A percentile compares a stretch with the other conserved stretches of the same genome.
These are phyloP conservation scores for Ostrea denselamellosa DNA, from an alignment of 1,140 invertebrate genomes.

Conservation along the genomic window DNA sequence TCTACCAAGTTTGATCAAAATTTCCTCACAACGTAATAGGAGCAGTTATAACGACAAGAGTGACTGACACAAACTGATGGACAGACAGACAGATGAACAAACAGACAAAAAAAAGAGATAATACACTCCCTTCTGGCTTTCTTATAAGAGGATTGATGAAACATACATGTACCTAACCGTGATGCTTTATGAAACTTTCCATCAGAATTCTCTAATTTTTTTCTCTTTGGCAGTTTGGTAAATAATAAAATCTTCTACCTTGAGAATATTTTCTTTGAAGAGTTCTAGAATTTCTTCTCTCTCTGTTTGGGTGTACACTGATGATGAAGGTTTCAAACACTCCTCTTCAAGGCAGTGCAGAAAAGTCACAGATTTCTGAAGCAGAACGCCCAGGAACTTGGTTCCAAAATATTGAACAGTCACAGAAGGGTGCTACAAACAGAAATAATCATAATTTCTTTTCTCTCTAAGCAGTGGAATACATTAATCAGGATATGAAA, in stretches of 20 bases:
- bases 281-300: constrained; percentile 36
- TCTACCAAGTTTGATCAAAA: too few relatives aligned
- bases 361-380: constrained; percentile 10
- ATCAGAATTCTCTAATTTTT: too few relatives aligned
- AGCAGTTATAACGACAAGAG: too few relatives aligned
- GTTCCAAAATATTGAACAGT: neutral
- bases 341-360: constrained; percentile 38
- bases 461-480: neutral
- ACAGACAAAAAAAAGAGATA: too few relatives aligned
- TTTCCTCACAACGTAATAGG: too few relatives aligned
- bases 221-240: too few relatives aligned
- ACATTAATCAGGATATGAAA: neutral
- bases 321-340: neutral
- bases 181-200: neutral
- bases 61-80: too few relatives aligned
- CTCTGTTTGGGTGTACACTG: constrained; percentile 17
- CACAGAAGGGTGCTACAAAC: neutral
- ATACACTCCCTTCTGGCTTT: neutral
- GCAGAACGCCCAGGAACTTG: neutral
- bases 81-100: too few relatives aligned
- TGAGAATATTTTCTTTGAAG: constrained; percentile 43
- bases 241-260: neutral
- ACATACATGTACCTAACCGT: neutral
- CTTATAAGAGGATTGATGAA: neutral
- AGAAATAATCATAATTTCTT: neutral